Base-by-base conservation (phyloP, 2,113 vertebrate genomes). In the Drymodes brunneopygia region DNA sequence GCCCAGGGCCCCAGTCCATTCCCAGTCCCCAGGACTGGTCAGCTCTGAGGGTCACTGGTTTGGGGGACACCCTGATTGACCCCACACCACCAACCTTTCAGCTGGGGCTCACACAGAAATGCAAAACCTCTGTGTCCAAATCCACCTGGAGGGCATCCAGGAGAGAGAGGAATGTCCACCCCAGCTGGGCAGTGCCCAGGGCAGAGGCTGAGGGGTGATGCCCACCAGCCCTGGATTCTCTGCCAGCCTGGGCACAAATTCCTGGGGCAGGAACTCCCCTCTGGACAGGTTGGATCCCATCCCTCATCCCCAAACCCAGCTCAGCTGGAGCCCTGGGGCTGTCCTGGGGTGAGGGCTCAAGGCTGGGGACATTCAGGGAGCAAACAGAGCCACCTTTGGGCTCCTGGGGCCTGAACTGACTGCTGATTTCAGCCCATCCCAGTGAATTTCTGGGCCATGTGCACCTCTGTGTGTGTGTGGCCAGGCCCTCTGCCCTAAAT, bases 291-390 rank as follows among this genome's bases (percentile, higher is more conserved):
- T 6, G 54, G 50, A 53, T 29, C 51, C 51, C 61, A 44, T 42
- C 25, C 27, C 33, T 22, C 70, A 58, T 0, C 31, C 33, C 47
- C 47, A 58, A 35, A 35, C 2, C 58, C 11, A 2, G 0, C 1
- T 24, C 60, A 33, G 45, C 56, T 36, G 70, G 42, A 69, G 35
- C 36, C 23, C 33, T 4, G 6, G 1, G 8, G 18, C 45, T 27
- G 17, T 24, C 22, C 58, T 23, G 17, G 45, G 33, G 71, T 2
- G 64, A 64, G 72, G 64, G 73, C 64, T 65, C 40, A 4, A 50
- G 3, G 21, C 0, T 7, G 24, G 45, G 24, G 12, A 10, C 3
- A 11, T 18, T 18, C 67, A 31, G 22, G 35, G 28, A 40, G 80
- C 71, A 54, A 77, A 67, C 12, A 12, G n/a, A 44, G 23, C 42